phyloP scores from a whole-genome alignment of 1,140 invertebrate species.

The Cherax destructor region DNA sequence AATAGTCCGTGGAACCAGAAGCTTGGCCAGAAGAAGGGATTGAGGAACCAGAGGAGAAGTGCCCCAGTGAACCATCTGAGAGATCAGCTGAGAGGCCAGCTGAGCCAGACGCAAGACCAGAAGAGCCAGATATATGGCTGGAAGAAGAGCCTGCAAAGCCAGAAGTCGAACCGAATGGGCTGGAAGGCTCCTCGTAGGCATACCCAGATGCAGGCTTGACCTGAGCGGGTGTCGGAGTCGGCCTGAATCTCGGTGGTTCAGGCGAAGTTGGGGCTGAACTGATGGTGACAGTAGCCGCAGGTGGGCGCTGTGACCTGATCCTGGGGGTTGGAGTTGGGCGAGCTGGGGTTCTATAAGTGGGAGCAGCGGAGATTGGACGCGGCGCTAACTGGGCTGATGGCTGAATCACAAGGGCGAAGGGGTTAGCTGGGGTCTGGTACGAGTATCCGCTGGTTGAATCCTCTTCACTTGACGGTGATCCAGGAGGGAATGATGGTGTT shows the following conservation, averaged over 20 bases:
- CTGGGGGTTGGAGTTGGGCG: conserved; percentile 8
- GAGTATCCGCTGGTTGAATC: conserved; percentile 10
- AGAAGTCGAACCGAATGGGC: not conserved
- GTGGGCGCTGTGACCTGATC: not conserved
- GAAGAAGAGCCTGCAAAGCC: not conserved
- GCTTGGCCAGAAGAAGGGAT: too few relatives aligned
- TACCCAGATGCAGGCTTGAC: conserved; percentile 21
- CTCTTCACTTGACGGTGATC: conserved; percentile 21
- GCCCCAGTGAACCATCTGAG: not conserved
- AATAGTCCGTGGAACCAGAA: not conserved
- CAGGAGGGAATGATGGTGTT: conserved; percentile 18
- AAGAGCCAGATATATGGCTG: not conserved
- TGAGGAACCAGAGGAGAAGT: not conserved
- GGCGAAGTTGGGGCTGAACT: too few relatives aligned
- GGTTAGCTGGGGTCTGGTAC: conserved; percentile 48
- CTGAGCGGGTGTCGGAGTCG: conserved; percentile 6
- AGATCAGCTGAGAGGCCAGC: not conserved
- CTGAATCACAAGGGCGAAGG: conserved; percentile 17
- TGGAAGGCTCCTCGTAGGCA: conserved; percentile 21
- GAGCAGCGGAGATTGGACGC: not conserved
- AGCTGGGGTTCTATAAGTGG: not conserved
- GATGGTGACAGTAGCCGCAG: not conserved
- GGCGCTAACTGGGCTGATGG: not conserved
- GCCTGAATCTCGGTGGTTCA: not conserved
- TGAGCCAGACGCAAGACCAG: not conserved